Evolutionary conservation across 1,140 invertebrate genomes (phyloP).

Genomic region (Samia ricini): DNA sequence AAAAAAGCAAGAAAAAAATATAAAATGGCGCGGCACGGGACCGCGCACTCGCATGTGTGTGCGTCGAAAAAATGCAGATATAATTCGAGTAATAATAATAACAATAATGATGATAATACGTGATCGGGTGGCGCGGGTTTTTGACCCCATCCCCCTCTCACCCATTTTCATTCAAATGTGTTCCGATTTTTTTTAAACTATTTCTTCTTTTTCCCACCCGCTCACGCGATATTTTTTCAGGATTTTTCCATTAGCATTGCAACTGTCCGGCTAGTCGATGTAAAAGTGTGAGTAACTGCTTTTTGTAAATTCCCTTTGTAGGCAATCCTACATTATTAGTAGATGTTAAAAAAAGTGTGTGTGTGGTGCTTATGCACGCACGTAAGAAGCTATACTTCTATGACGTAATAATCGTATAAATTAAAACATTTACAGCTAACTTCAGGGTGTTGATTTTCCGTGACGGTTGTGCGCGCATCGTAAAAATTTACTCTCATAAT

Average conservation of each 20-base stretch:
- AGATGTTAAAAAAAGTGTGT: slow-evolving; percentile 14
- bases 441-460: too few species aligned
- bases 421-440: too few species aligned
- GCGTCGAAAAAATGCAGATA: slow-evolving; percentile 75
- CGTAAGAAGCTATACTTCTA: too few species aligned
- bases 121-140: slow-evolving; percentile 57
- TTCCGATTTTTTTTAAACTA: slow-evolving; percentile 62
- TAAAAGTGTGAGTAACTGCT: slow-evolving; percentile 42
- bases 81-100: slow-evolving; percentile 77
- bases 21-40: slow-evolving; percentile 57
- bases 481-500: too few species aligned
- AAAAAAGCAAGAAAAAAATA: slow-evolving; percentile 68
- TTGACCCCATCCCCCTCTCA: slow-evolving; percentile 53
- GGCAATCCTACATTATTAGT: slow-evolving; percentile 12
- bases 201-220: slow-evolving; percentile 55
- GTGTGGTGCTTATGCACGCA: too few species aligned
- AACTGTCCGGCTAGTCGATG: slow-evolving; percentile 48
- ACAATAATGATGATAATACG: slow-evolving; percentile 77
- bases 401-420: too few species aligned
- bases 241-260: slow-evolving; percentile 67
- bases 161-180: slow-evolving; percentile 75
- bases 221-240: slow-evolving; percentile 63
- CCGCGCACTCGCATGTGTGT: slow-evolving; percentile 44
- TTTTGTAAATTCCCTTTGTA: slow-evolving; percentile 32
- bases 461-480: too few species aligned